phyloP scores from a whole-genome alignment of 2,797 vertebrate species.

The Danio albolineatus region DNA sequence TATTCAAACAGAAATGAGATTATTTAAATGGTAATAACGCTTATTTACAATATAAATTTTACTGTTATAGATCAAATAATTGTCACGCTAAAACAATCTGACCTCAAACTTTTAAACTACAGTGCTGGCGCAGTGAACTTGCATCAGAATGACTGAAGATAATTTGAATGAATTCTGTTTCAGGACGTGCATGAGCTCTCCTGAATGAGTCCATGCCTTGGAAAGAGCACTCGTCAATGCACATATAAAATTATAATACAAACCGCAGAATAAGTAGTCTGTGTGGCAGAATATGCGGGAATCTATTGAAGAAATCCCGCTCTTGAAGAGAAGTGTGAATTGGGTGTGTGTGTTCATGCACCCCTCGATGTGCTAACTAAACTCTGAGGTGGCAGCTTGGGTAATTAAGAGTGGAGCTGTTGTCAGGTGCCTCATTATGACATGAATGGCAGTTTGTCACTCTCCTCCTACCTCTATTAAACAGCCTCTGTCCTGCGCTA shows the following conservation, averaged over 20 bases:
- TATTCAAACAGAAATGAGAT: too few species aligned
- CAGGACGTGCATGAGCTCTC: not conserved
- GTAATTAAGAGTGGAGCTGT: conserved; percentile 62
- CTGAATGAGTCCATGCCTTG: not conserved
- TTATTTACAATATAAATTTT: not conserved
- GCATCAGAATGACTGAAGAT: not conserved
- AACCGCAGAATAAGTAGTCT: not conserved
- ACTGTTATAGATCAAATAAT: not conserved
- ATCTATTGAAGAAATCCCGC: conserved; percentile 19
- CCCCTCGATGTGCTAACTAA: conserved; percentile 49
- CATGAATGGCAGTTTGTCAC: conserved; percentile 59
- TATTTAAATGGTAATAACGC: not conserved
- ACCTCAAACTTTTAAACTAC: not conserved
- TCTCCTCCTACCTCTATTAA: conserved; percentile 56
- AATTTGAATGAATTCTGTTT: not conserved
- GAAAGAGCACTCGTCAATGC: conserved; percentile 4
- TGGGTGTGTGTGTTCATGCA: conserved; percentile 46
- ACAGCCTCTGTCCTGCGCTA: conserved; percentile 49
- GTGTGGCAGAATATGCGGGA: conserved; percentile 4
- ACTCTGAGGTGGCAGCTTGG: conserved; percentile 63
- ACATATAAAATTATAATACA: not conserved
- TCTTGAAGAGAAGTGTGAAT: conserved; percentile 28
- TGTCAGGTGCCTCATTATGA: conserved; percentile 62
- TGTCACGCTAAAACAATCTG: not conserved
- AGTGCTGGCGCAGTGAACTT: not conserved